Evolutionary conservation across 1,140 invertebrate genomes (phyloP), one percentile per base, ranked within the genome.

Genomic region (Helicoverpa armigera): DNA sequence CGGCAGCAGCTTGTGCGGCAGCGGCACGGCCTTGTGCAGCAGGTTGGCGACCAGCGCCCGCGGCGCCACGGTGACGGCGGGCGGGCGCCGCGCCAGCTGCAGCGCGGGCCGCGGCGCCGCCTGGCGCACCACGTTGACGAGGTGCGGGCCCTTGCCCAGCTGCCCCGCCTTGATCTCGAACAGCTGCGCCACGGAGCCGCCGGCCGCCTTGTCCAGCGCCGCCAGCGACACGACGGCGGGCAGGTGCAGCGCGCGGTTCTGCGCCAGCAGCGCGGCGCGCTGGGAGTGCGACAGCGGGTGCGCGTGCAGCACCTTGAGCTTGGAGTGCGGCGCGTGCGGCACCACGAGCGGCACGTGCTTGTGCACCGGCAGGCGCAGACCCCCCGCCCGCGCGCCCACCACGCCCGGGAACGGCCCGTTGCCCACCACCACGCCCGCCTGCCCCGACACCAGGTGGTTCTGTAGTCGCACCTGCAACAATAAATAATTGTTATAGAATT

Each of bases 161-260:
- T 91, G 90, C 0, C 89, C 90, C 58, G 87, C 82, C 72, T 93
- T 93, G 80, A 94, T 93, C 78, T 94, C 93, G 77, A 92, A 92
- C 81, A 91, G 90, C 77, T 94, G 93, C 31, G 92, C 86, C 5
- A 93, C 89, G 0, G 88, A 88, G 31, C 91, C 91, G 23, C 12
- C 89, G 88, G 1, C 88, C 85, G 10, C 90, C 87, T 83, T 82
- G 63, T 92, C 91, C 2, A 94, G 85, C 16, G 92, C 85, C 1
- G 92, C 88, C 2, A 93, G 81, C 2, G 92, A 92, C 14, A 92
- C 91, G 5, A 92, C 91, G 12, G 90, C 83, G 13, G 92, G 90
- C 29, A 92, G 73, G 18, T 0, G 88, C 85, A 90, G 83, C 11
- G 86, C 86, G 51, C 89, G 75, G 73, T 88, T 91, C 74, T 91